These are phyloP conservation scores for Tachysurus fulvidraco DNA, from an alignment of 2,113 vertebrate genomes.

Conservation along the genomic window DNA sequence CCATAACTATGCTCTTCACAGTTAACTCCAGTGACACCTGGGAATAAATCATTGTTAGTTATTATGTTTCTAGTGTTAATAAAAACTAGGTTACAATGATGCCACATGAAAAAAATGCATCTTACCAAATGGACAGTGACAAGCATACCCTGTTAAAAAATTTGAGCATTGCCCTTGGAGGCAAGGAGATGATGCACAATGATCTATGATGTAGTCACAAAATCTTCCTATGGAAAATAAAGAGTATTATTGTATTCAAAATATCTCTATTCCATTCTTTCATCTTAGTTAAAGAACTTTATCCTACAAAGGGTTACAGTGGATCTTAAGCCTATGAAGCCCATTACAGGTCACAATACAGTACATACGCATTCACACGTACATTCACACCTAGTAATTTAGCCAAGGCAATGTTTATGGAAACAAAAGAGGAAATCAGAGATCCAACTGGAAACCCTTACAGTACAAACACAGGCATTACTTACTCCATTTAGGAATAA, in stretches of 20 bases:
- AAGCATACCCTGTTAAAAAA: conserved; percentile 67
- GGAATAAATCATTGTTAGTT: conserved; percentile 13
- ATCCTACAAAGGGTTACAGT: not conserved
- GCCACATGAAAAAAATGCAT: not conserved
- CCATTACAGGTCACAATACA: not conserved
- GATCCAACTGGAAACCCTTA: not conserved
- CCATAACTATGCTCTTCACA: conserved; percentile 73
- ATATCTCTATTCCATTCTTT: not conserved
- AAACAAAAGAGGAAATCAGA: not conserved
- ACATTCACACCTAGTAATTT: not conserved
- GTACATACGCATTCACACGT: not conserved
- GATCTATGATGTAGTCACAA: conserved; percentile 66
- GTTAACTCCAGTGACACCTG: conserved; percentile 67
- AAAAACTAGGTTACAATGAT: not conserved
- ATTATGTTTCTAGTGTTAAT: not conserved
- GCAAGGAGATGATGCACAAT: conserved; percentile 71
- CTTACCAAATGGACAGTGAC: conserved; percentile 75
- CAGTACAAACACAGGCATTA: not conserved
- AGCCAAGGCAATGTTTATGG: not conserved
- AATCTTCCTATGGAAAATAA: conserved; percentile 60
- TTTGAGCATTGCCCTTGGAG: conserved; percentile 67
- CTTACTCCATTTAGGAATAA: no score
- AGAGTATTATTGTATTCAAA: not conserved
- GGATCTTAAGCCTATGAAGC: not conserved
- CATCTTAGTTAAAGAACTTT: not conserved